Evolutionary conservation across 2,888 invertebrate genomes (phyloP).

Genomic region (Nomada lathburiana): DNA sequence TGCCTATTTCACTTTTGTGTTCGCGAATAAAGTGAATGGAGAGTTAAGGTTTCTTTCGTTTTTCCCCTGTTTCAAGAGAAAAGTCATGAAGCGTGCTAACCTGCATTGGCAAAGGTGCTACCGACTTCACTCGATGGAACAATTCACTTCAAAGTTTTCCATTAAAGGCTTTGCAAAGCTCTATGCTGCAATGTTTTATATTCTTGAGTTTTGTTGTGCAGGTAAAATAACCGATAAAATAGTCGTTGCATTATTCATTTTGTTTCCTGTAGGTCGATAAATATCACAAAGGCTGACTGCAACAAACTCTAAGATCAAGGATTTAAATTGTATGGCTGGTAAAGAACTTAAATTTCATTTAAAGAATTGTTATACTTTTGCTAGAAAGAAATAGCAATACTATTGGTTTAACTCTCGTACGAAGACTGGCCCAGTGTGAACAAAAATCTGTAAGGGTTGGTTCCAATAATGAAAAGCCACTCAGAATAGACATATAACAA

Average conservation of each 20-base stretch:
- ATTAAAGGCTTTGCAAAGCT: slow-evolving; percentile 36
- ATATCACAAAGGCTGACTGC: not conserved
- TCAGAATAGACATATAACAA: too few relatives aligned
- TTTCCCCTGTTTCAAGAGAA: slow-evolving; percentile 2
- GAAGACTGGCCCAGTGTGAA: too few relatives aligned
- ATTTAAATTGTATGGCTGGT: too few relatives aligned
- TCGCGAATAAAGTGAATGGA: slow-evolving; percentile 30
- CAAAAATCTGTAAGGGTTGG: too few relatives aligned
- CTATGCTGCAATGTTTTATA: slow-evolving; percentile 24
- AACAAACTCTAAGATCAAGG: too few relatives aligned
- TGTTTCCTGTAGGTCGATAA: not conserved
- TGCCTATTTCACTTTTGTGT: not conserved
- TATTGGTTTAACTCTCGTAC: too few relatives aligned
- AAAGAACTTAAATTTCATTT: too few relatives aligned
- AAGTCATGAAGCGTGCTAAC: slow-evolving; percentile 14
- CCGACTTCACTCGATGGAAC: slow-evolving; percentile 24
- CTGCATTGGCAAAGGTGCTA: slow-evolving; percentile 4
- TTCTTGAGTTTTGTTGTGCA: not conserved
- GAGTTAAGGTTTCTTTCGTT: slow-evolving; percentile 19
- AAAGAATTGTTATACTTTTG: too few relatives aligned
- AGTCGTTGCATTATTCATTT: slow-evolving; percentile 15
- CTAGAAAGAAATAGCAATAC: too few relatives aligned
- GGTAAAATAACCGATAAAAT: slow-evolving; percentile 7
- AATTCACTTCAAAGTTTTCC: slow-evolving; percentile 42
- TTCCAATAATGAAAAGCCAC: too few relatives aligned